phyloP scores from a whole-genome alignment of 2,888 invertebrate species.

The Nysson spinosus region DNA sequence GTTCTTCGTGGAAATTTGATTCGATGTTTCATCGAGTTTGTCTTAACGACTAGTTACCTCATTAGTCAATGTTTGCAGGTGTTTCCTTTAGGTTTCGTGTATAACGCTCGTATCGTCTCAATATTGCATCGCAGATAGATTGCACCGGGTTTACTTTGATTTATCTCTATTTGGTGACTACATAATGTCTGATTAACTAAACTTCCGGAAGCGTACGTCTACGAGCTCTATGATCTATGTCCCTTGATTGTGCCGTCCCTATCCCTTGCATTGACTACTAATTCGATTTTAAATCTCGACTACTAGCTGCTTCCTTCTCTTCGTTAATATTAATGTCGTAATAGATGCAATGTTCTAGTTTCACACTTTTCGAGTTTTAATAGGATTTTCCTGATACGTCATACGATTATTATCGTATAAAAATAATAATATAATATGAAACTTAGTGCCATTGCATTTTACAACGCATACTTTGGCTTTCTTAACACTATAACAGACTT shows the following conservation, averaged over 20 bases:
- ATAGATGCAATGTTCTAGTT: no score
- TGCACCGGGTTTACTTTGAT: constrained; percentile 44
- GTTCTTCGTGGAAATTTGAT: no score
- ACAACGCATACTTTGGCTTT: no score
- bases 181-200: constrained; percentile 50
- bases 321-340: no score
- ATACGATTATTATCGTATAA: no score
- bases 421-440: no score
- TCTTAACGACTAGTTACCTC: constrained; percentile 20
- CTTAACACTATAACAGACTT: no score
- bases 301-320: no score
- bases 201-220: constrained; percentile 36
- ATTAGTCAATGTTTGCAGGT: constrained; percentile 32
- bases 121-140: constrained; percentile 35
- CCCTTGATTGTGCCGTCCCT: constrained; percentile 45
- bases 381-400: no score
- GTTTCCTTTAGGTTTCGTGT: constrained; percentile 21
- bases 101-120: constrained; percentile 19
- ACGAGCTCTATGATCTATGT: constrained; percentile 32
- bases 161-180: constrained; percentile 51
- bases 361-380: no score
- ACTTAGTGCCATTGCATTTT: no score
- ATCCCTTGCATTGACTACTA: constrained; percentile 33
- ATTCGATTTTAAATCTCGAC: constrained; percentile 33
- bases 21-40: background rate